phyloP scores from a whole-genome alignment of 1,140 invertebrate species.

The Oppia nitens region DNA sequence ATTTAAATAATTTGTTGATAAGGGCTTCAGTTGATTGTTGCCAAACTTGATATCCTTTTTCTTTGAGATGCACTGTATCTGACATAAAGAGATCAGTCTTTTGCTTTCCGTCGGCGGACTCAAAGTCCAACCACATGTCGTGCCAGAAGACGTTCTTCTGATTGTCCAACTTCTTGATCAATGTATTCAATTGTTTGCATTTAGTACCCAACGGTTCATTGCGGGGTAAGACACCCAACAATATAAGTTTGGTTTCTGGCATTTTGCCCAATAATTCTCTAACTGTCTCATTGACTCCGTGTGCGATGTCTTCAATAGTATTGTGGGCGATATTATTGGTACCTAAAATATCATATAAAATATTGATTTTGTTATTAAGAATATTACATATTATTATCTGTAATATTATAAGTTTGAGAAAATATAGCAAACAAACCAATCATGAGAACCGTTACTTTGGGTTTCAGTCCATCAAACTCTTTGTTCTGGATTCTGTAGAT shows the following conservation, averaged over 20 bases:
- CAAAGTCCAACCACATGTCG: neutral
- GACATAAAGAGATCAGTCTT: neutral
- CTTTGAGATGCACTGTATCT: neutral
- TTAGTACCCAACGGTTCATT: neutral
- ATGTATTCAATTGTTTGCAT: neutral
- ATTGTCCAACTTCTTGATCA: neutral
- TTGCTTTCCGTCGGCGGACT: neutral
- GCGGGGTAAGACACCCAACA: neutral
- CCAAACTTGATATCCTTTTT: neutral
- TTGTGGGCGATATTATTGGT: neutral
- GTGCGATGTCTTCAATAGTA: neutral
- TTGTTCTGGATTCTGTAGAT: too few relatives aligned
- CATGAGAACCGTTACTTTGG: constrained; percentile 3
- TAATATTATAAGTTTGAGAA: neutral
- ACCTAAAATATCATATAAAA: neutral
- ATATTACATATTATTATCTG: neutral
- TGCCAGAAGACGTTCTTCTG: neutral
- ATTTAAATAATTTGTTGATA: neutral
- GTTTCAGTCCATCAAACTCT: too few relatives aligned
- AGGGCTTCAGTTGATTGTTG: neutral
- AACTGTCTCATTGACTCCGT: neutral
- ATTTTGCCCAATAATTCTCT: neutral
- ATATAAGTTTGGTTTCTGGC: neutral
- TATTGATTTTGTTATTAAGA: neutral
- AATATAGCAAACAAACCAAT: neutral